Percentiles rank a stretch among this genome's conserved stretches.
Evolutionary conservation across 2,888 invertebrate species (phyloP).

Genomic region (Trissolcus brochymenae): DNA sequence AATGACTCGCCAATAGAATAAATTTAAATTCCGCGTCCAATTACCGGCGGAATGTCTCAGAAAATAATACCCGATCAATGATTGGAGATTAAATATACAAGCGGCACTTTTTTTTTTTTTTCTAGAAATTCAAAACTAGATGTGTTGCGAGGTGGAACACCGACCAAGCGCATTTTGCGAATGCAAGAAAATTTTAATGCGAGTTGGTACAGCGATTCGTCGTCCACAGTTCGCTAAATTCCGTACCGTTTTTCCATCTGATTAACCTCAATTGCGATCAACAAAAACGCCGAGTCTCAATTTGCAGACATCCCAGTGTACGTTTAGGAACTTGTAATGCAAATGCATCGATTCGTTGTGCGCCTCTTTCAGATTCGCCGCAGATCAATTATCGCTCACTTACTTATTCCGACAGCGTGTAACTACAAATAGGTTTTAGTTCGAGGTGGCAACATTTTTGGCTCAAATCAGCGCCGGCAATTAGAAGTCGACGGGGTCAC

Average conservation of each 20-base stretch:
- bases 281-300: slow-evolving; percentile 27
- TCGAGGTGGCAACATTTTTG: neutral
- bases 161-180: no score
- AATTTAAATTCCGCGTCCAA: slow-evolving; percentile 10
- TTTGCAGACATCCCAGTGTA: neutral
- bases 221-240: neutral
- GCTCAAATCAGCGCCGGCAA: slow-evolving; percentile 7
- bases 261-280: slow-evolving; percentile 27
- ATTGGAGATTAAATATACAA: slow-evolving; percentile 10
- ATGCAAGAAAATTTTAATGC: no score
- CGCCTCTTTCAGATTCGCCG: slow-evolving; percentile 17
- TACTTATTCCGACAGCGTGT: slow-evolving; percentile 30
- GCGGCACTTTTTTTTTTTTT: neutral
- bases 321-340: slow-evolving; percentile 17
- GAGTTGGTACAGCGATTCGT: neutral
- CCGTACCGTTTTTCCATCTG: slow-evolving; percentile 17
- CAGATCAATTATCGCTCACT: slow-evolving; percentile 31
- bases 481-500: slow-evolving; percentile 14
- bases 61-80: slow-evolving; percentile 12
- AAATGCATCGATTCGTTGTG: slow-evolving; percentile 36
- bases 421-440: neutral
- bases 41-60: slow-evolving; percentile 9
- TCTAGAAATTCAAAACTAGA: neutral
- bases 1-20: slow-evolving; percentile 23
- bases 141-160: neutral